Base-by-base conservation (phyloP, 92 coral and sea anemone species). In the Chrysogorgia sp. region DNA sequence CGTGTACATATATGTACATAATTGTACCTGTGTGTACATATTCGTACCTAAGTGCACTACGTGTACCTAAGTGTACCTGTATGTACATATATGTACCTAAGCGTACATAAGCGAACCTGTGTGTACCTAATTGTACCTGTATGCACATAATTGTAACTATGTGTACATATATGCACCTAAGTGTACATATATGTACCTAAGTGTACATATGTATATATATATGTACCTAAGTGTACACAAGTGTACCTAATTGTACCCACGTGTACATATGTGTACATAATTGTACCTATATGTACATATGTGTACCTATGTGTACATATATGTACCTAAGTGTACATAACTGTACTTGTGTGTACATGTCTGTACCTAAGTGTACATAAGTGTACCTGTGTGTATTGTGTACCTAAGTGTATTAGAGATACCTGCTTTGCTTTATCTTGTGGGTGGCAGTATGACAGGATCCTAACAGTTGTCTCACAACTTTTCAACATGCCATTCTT, bases 381-480 rank as follows among this genome's bases (percentile, higher is more conserved):
- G 53, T 2, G 14, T 47, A 2, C 7, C 2, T 7, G n/a, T 15
- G 15, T 6, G 7, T 47, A 7, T 6, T 2, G 7, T 6, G 10
- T 47, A 2, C 53, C 5, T 4, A 7, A 47, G 14, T 47, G 15
- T 47, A 7, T 47, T 7, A n/a, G 7, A 6, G 7, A 1, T 60
- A 92, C 97, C 86, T 92, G 97, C 29, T 70, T 63, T 19, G 87
- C 58, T 75, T 92, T 92, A 25, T 92, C 96, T 52, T 85, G 79
- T n/a, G 97, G 97, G 24, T 92, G 85, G 48, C 93, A 90, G 43
- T 92, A 92, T 49, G 97, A 92, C 13, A 92, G 35, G 31, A 92
- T 76, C 53, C 97, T 84, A 52, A 85, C 25, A 7, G 94, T 77
- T 31, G 94, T 90, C 61, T 92, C 85, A 34, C 87, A 90, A 35